Base-by-base conservation (phyloP, 2,797 vertebrate species). In the Petrocephalus schoutedeni region DNA sequence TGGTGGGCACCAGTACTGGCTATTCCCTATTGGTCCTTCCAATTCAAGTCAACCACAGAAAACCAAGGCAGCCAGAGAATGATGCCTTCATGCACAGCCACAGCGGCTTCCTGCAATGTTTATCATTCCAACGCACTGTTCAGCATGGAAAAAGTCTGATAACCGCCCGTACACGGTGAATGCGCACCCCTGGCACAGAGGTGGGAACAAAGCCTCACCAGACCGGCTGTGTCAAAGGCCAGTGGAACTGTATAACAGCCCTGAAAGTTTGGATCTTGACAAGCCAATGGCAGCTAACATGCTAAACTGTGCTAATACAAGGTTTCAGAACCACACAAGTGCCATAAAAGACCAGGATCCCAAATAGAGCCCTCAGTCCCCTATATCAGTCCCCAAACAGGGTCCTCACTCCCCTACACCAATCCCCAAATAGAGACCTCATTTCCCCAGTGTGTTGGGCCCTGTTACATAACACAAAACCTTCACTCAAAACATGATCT, bases 401-500 rank as follows among this genome's bases (percentile, higher is more conserved):
- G 12, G 41, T 45, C 41, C 41, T 45, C 41, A 45, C 41, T 45
- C 41, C 49, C 56, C 56, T 19, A 57, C 56, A 3, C 56, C 14
- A 57, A 3, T 8, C 56, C 74, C 32, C n/a, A 54, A 5, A 41
- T 12, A 59, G 14, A 19, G 14, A 84, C 82, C 14, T 7, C 41
- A 49, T 7, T 3, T 16, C 41, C 74, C 74, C 41, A n/a, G n/a
- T 85, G 51, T 54, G 21, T 14, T 57, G 28, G 21, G 36, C 64
- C 49, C 41, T n/a, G 16, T 51, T 57, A 49, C 49, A 85, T 83
- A n/a, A 87, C 4, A 89, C n/a, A 61, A 59, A 51, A 67, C 2
- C 8, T 87, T 87, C 74, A 61, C 23, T 74, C n/a, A 89, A 80
- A 59, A 64, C 58, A 16, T 89, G 7, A 91, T 86, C 87, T 86